Percentiles rank a stretch among this genome's conserved stretches.
Evolutionary conservation across 1,140 invertebrate species (phyloP).

Genomic region (Lepidurus couesii): DNA sequence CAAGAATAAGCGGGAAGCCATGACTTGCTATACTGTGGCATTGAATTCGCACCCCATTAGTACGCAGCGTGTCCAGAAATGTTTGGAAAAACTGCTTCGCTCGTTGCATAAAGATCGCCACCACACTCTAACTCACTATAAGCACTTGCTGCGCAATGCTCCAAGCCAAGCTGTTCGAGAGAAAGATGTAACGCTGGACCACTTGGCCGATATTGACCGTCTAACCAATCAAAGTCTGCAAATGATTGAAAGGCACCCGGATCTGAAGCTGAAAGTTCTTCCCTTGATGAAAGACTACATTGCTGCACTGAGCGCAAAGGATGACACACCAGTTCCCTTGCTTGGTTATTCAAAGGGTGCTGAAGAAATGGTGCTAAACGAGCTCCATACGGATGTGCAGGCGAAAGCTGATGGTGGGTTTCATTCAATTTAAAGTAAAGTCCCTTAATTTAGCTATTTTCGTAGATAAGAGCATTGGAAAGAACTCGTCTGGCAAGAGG

Average conservation of each 20-base stretch:
- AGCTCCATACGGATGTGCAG: slow-evolving; percentile 69
- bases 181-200: slow-evolving; percentile 78
- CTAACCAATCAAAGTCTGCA: slow-evolving; percentile 85
- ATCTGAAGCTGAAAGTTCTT: slow-evolving; percentile 74
- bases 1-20: slow-evolving; percentile 88
- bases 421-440: not conserved
- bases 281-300: slow-evolving; percentile 87
- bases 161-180: slow-evolving; percentile 80
- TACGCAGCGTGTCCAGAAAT: slow-evolving; percentile 84
- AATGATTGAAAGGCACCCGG: slow-evolving; percentile 79
- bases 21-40: slow-evolving; percentile 87
- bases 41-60: slow-evolving; percentile 80
- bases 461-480: not conserved
- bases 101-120: slow-evolving; percentile 91
- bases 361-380: slow-evolving; percentile 75
- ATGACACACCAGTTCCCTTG: slow-evolving; percentile 77
- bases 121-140: slow-evolving; percentile 92
- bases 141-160: slow-evolving; percentile 73
- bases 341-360: slow-evolving; percentile 77
- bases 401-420: slow-evolving; percentile 55
- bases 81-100: slow-evolving; percentile 78
- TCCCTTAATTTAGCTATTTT: not conserved
- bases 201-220: slow-evolving; percentile 77
- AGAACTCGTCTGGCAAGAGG: not conserved
- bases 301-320: slow-evolving; percentile 74